These are phyloP conservation scores for Paratilapia polleni DNA, from an alignment of 2,113 vertebrate species.

Conservation along the genomic window DNA sequence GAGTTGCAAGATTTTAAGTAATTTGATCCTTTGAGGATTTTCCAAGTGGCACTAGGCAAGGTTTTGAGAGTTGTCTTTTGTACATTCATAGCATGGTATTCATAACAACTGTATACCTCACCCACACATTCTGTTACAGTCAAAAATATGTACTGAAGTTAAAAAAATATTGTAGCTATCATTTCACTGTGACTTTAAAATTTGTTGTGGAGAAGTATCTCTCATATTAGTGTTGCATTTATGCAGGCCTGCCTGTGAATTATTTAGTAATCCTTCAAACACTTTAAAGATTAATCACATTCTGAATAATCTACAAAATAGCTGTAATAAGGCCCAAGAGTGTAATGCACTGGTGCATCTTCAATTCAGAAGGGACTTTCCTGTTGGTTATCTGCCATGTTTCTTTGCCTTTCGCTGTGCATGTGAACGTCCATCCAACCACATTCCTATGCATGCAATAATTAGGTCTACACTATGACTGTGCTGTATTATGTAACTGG, in stretches of 20 bases:
- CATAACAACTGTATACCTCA: not conserved
- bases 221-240: not conserved
- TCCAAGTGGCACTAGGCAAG: rapidly evolving
- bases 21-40: not conserved
- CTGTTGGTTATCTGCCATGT: not conserved
- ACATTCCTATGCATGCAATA: not conserved
- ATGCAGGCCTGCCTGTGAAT: not conserved
- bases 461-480: not conserved
- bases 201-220: not conserved
- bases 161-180: not conserved
- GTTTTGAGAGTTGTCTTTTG: not conserved
- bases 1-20: not conserved
- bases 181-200: not conserved
- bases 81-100: not conserved
- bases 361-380: not conserved
- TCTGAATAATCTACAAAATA: slow-evolving; percentile 26
- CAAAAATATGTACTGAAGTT: not conserved
- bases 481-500: not conserved
- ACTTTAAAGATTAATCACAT: slow-evolving; percentile 10
- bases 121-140: not conserved
- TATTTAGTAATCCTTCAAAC: slow-evolving; percentile 2
- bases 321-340: not conserved
- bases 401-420: not conserved
- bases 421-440: not conserved
- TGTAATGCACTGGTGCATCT: not conserved